Evolutionary conservation across 2,888 invertebrate species (phyloP), one percentile per base, ranked within the genome.

Genomic region (Conops quadrifasciatus): DNA sequence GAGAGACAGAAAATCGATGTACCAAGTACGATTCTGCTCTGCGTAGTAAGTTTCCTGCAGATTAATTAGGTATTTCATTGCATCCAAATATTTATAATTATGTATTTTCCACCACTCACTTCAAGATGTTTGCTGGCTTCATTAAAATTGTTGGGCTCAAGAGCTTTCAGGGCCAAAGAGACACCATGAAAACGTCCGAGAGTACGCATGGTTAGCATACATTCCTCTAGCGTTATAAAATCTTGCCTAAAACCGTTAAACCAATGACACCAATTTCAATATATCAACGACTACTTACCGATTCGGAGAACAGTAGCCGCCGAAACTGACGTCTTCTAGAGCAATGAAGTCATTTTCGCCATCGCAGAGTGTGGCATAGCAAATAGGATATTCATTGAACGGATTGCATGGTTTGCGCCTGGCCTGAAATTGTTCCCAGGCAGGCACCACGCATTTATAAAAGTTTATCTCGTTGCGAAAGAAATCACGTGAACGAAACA

Each of bases 381-480:
- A 79, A 74, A 86, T 88, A 0, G 87, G 86, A 71, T 87, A 88
- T 75, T 88, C 88, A 5, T 82, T 83, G 56, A 89, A 90, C 0
- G 89, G 89, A 4, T 88, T 86, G n/a, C 80, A 78, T 0, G 82
- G 78, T 16, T 80, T 72, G 1, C 77, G 78, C 2, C 75, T 73
- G 0, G 73, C 66, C 70, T 86, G 86, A 64, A 86, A 86, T 7
- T 77, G 76, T 59, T 84, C 83, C 60, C 83, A 78, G 1, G 81
- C 81, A 2, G 85, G 84, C 1, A 86, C 72, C 4, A 86, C 78
- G 63, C 82, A 82, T 0, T 77, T 84, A 81, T 93, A 93, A 80
- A 93, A 92, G 67, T 86, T 84, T 0, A 91, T 90, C 84, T 93
- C 93, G 79, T 92, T 93, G 73, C 86, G 86, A 78, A 93, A 93